Conservation (phyloP, 2,888 invertebrate species). For the Coelopa pilipes region DNA sequence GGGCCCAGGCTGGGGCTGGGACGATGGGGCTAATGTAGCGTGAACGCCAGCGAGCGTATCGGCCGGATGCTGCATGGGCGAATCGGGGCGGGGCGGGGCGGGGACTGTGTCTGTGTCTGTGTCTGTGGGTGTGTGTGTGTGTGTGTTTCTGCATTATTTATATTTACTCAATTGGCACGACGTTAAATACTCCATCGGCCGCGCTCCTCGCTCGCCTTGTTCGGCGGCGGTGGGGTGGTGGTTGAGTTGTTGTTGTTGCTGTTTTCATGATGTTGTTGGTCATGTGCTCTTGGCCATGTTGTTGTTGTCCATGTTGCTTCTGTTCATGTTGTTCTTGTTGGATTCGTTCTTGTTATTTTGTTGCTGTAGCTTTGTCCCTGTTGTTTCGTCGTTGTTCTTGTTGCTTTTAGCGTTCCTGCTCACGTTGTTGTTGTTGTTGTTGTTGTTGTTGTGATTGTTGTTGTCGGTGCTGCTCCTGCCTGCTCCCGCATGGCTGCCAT, state of each 20-base stretch:
- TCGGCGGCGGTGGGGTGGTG: not conserved
- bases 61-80: not conserved
- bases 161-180: constrained; percentile 32
- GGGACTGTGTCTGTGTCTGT: not conserved
- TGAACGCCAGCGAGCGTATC: constrained; percentile 17
- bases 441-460: too few species aligned
- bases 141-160: constrained; percentile 21
- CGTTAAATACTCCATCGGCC: constrained; percentile 24
- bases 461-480: not conserved
- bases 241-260: constrained; percentile 6
- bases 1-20: not conserved
- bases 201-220: not conserved
- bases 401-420: not conserved
- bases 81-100: not conserved
- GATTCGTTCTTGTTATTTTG: not conserved
- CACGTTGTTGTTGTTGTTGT: not conserved
- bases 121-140: not conserved
- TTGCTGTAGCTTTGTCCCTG: too few species aligned
- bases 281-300: too few species aligned
- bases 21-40: constrained; percentile 19
- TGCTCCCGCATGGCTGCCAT: not conserved
- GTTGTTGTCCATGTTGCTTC: too few species aligned
- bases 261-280: constrained; percentile 5
- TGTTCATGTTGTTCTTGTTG: not conserved
- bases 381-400: not conserved